phyloP scores from a whole-genome alignment of 2,888 invertebrate species.

The Campoplex nolae region DNA sequence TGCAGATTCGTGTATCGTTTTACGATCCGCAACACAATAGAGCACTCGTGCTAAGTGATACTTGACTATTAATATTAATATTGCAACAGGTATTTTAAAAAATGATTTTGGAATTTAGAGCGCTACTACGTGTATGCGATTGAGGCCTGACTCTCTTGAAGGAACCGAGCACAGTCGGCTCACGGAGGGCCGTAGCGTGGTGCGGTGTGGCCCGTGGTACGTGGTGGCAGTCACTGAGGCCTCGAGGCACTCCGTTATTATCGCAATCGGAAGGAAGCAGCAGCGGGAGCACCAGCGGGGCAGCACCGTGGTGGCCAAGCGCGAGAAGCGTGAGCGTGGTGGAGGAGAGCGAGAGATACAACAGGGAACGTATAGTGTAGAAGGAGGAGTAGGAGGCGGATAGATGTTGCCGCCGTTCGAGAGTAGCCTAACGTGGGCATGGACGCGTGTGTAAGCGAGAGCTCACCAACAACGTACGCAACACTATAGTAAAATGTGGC shows the following conservation, averaged over 20 bases:
- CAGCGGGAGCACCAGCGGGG: constrained; percentile 63
- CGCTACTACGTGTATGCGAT: constrained; percentile 16
- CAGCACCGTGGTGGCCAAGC: constrained; percentile 70
- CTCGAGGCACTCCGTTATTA: constrained; percentile 73
- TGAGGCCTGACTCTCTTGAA: constrained; percentile 25
- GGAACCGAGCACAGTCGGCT: constrained; percentile 52
- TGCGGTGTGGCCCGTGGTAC: constrained; percentile 68
- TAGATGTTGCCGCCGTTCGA: constrained; percentile 75
- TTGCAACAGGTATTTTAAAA: neutral
- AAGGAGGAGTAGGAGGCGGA: constrained; percentile 73
- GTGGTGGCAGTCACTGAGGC: constrained; percentile 72
- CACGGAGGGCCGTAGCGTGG: constrained; percentile 64
- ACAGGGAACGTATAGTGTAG: constrained; percentile 50
- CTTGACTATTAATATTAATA: constrained; percentile 39
- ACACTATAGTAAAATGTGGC: constrained; percentile 11
- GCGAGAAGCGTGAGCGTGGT: constrained; percentile 68
- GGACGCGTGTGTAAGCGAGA: constrained; percentile 46
- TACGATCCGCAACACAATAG: neutral
- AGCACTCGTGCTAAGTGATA: constrained; percentile 44
- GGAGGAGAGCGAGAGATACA: constrained; percentile 69
- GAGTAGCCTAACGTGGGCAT: constrained; percentile 54
- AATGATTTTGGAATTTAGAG: neutral
- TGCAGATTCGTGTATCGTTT: neutral
- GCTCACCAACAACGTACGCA: constrained; percentile 22
- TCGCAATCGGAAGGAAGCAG: constrained; percentile 75